Evolutionary conservation across 2,797 vertebrate genomes (phyloP), one percentile per base, ranked within the genome.

Genomic region (Cossypha niveicapilla): DNA sequence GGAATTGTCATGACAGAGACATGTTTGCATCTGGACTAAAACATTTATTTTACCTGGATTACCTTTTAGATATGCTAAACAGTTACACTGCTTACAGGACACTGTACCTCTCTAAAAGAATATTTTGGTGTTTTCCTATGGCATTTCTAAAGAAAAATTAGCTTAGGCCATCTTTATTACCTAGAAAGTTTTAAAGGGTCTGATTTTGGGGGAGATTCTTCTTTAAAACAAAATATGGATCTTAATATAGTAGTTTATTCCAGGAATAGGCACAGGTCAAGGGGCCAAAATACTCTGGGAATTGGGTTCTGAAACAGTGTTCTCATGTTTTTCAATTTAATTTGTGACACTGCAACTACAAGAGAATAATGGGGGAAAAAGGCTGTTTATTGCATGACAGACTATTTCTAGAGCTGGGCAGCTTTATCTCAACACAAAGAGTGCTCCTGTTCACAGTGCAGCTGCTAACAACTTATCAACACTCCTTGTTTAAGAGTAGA

Each of bases 401-500:
- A 50, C 24, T 58, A 32, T 75, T 83, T 74, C 85, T 88, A 81
- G 85, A 78, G 44, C 47, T 67, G 44, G 32, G 35, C 48, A 48
- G 47, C 65, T 88, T 81, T 83, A 53, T 90, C 62, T 86, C 32
- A 66, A 25, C 79, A 88, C 58, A 88, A 61, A 92, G 70, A 65
- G 18, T 39, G 58, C 73, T 91, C 70, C 79, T 91, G 79, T 88
- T 91, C 86, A 48, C 70, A 88, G 54, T 13, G 39, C 95, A 96
- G 94, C 88, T 94, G 91, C 73, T 70, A 90, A 50, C 47, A 91
- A 66, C 66, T 81, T 87, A 93, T 95, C 94, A 96, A 35, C 54
- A 32, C 70, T 70, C 57, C 54, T 88, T 66, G 47, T 77, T 90
- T 79, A 62, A 84, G 83, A 50, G 51, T 8, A 67, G 58, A 11